Conservation (phyloP, 2,113 vertebrate species). For the Ammospiza nelsoni region DNA sequence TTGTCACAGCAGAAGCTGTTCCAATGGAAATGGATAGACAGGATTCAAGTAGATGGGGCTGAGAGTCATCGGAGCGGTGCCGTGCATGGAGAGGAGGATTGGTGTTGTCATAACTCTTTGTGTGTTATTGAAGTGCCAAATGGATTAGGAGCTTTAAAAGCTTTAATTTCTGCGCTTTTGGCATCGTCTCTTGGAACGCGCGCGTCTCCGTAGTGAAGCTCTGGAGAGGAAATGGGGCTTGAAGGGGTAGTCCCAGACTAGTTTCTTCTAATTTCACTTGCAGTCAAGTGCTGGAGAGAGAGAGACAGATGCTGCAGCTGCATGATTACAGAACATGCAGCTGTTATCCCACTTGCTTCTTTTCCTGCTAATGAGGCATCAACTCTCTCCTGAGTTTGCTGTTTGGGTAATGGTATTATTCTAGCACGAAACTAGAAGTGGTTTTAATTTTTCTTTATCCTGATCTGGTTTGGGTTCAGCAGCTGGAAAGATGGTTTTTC, state of each 20-base stretch:
- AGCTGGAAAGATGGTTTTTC: not conserved
- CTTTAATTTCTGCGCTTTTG: conserved; percentile 23
- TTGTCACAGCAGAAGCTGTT: not conserved
- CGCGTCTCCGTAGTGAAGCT: not conserved
- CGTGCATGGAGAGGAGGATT: not conserved
- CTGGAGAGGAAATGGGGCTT: conserved; percentile 35
- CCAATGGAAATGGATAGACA: not conserved
- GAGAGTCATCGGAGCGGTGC: not conserved
- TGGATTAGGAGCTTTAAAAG: conserved; percentile 22
- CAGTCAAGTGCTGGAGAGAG: conserved; percentile 21
- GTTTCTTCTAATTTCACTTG: conserved; percentile 49
- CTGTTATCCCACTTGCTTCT: conserved; percentile 57
- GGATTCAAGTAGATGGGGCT: not conserved
- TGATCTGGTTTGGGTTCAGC: not conserved
- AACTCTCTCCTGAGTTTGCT: conserved; percentile 42
- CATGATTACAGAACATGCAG: conserved; percentile 49
- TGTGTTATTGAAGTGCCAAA: not conserved
- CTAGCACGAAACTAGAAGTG: not conserved
- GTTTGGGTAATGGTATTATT: not conserved
- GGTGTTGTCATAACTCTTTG: not conserved
- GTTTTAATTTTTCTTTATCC: not conserved
- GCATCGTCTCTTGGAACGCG: not conserved
- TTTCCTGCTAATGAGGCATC: conserved; percentile 51
- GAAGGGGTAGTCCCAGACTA: conserved; percentile 34
- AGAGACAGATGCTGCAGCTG: conserved; percentile 68